phyloP scores from a whole-genome alignment of 2,888 invertebrate species.

The Autographa gamma region DNA sequence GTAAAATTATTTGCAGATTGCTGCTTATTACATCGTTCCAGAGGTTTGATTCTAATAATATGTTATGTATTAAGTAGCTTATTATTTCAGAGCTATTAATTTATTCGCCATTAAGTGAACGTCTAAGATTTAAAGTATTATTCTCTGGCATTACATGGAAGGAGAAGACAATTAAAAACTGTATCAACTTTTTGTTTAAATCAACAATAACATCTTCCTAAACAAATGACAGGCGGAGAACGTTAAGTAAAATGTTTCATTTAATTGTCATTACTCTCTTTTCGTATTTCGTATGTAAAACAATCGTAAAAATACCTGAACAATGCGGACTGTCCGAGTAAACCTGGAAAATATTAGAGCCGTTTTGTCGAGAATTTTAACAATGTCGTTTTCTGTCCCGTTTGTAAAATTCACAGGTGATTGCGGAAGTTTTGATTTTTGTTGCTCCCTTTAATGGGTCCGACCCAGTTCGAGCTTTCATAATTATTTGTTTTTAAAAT shows the following conservation, averaged over 20 bases:
- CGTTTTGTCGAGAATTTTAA: slow-evolving; percentile 47
- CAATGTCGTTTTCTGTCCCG: slow-evolving; percentile 42
- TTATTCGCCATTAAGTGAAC: not conserved
- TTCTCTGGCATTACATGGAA: too few relatives aligned
- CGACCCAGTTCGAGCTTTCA: slow-evolving; percentile 42
- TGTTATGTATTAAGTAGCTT: too few relatives aligned
- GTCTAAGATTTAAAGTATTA: not conserved
- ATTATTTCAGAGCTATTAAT: not conserved
- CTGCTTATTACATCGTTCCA: not conserved
- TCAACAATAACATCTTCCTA: not conserved
- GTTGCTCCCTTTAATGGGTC: slow-evolving; percentile 49
- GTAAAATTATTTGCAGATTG: not conserved
- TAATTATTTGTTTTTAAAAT: slow-evolving; percentile 40
- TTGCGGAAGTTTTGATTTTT: slow-evolving; percentile 56
- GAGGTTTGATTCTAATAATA: not conserved
- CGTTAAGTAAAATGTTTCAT: not conserved
- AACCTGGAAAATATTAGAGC: slow-evolving; percentile 45
- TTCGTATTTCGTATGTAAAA: not conserved
- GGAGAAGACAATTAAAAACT: too few relatives aligned
- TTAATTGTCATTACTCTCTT: not conserved
- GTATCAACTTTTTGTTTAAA: too few relatives aligned
- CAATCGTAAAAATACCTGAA: not conserved
- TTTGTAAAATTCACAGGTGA: slow-evolving; percentile 57
- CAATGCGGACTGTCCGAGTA: slow-evolving; percentile 37
- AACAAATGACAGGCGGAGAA: not conserved